Percentiles rank a stretch among this genome's conserved stretches.
Evolutionary conservation across 2,113 vertebrate genomes (phyloP).

Genomic region (Paraplagusia blochii): DNA sequence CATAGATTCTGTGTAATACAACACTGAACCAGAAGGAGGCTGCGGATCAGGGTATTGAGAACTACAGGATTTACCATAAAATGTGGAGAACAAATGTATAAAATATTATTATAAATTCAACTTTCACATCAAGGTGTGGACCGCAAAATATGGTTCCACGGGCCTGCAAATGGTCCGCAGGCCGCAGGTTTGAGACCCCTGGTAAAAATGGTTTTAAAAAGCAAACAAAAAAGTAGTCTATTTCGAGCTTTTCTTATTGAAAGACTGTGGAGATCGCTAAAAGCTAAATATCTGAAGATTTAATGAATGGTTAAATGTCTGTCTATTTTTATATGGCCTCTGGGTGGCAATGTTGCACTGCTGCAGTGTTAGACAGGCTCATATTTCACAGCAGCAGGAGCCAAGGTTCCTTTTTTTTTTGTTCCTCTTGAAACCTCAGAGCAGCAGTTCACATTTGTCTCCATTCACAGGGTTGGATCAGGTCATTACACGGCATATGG

Average conservation of each 20-base stretch:
- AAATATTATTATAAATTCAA: too few species aligned
- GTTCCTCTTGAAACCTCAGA: conserved; percentile 5
- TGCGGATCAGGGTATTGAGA: too few species aligned
- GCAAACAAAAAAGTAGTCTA: neutral
- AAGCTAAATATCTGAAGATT: conserved; percentile 29
- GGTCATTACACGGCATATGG: conserved; percentile 97
- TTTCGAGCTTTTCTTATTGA: conserved; percentile 12
- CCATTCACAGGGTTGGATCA: conserved; percentile 84
- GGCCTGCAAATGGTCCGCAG: too few species aligned
- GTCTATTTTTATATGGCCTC: conserved; percentile 38
- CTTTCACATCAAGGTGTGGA: too few species aligned
- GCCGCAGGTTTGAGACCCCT: too few species aligned
- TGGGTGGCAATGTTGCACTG: conserved; percentile 48
- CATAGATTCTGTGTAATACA: too few species aligned
- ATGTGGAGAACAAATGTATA: too few species aligned
- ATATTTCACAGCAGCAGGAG: neutral
- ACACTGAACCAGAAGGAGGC: too few species aligned
- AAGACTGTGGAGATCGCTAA: conserved; percentile 22
- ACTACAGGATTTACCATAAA: too few species aligned
- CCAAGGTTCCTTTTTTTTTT: neutral
- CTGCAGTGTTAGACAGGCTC: neutral
- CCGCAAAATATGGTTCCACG: too few species aligned
- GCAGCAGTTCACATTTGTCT: conserved; percentile 27
- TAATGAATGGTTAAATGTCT: conserved; percentile 10
- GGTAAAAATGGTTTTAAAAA: too few species aligned